Percentiles rank a stretch among this genome's conserved stretches.
Evolutionary conservation across 2,888 invertebrate species (phyloP).

Genomic region (Conomelus anceps): DNA sequence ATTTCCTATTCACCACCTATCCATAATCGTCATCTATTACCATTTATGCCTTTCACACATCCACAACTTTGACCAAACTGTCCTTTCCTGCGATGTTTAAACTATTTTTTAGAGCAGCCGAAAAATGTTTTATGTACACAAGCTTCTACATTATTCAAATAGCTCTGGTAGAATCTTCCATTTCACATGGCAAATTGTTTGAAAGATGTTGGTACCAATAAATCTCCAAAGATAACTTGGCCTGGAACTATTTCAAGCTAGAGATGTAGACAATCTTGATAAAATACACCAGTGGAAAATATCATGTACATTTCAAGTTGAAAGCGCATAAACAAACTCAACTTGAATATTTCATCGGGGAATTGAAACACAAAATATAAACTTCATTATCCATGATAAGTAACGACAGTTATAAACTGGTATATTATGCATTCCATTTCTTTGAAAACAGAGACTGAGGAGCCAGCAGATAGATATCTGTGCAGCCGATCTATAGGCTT

Average conservation of each 20-base stretch:
- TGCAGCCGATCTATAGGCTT: neutral
- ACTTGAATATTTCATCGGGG: neutral
- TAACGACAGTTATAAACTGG: neutral
- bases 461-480: neutral
- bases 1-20: neutral
- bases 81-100: neutral
- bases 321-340: neutral
- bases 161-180: neutral
- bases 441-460: neutral
- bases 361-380: neutral
- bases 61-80: neutral
- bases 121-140: neutral
- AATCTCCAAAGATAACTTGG: neutral
- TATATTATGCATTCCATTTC: neutral
- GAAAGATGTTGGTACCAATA: neutral
- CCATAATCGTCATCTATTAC: neutral
- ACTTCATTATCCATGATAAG: neutral
- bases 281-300: neutral
- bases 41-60: neutral
- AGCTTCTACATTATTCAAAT: neutral
- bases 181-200: neutral
- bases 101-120: neutral
- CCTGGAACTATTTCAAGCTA: neutral
- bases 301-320: too few relatives aligned
- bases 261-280: neutral